phyloP scores from a whole-genome alignment of 2,888 invertebrate species.

The Lepidocyrtoides sp. region DNA sequence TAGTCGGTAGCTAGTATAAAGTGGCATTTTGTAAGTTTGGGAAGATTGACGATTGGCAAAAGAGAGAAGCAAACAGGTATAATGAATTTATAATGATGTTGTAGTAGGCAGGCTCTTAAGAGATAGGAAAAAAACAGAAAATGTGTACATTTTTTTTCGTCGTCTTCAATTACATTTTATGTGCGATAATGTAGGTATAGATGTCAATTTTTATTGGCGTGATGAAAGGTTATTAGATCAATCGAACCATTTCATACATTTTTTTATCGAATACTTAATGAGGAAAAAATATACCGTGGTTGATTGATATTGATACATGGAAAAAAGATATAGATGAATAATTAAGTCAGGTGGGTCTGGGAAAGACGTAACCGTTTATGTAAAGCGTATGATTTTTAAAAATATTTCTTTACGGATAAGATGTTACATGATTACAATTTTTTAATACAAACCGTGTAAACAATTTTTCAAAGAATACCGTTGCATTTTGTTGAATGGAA shows the following conservation, averaged over 20 bases:
- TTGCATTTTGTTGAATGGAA: neutral
- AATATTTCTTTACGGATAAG: too few relatives aligned
- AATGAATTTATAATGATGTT: neutral
- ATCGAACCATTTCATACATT: neutral
- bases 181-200: slow-evolving; percentile 7
- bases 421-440: too few relatives aligned
- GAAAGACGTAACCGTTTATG: too few relatives aligned
- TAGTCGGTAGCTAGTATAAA: neutral
- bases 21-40: slow-evolving; percentile 16
- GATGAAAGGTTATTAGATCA: slow-evolving; percentile 47
- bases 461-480: neutral
- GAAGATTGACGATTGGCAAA: neutral
- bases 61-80: slow-evolving; percentile 7
- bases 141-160: too few relatives aligned
- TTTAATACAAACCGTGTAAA: too few relatives aligned
- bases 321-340: too few relatives aligned
- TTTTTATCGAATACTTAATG: slow-evolving; percentile 1
- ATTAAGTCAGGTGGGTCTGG: too few relatives aligned
- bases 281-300: neutral
- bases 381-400: too few relatives aligned
- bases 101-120: neutral
- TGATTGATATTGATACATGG: too few relatives aligned
- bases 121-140: neutral
- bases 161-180: slow-evolving; percentile 21
- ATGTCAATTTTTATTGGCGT: slow-evolving; percentile 35